These are phyloP conservation scores for Epiblema foenella DNA, from an alignment of 2,888 invertebrate genomes.

Conservation along the genomic window DNA sequence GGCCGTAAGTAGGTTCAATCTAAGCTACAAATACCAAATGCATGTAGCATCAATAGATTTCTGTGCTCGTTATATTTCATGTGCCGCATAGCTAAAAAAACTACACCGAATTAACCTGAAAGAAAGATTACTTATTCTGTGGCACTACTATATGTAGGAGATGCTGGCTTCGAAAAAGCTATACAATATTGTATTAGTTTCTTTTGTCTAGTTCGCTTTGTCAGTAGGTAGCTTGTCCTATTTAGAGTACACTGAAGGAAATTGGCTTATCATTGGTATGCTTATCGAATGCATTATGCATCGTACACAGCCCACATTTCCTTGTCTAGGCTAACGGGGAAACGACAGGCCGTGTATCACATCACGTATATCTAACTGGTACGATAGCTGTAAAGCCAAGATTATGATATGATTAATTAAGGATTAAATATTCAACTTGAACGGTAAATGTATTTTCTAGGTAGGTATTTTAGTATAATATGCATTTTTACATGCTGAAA, in stretches of 20 bases:
- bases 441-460: not conserved
- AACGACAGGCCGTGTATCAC: slow-evolving; percentile 19
- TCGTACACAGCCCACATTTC: slow-evolving; percentile 39
- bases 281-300: slow-evolving; percentile 45
- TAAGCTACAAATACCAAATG: not conserved
- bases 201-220: too few species aligned
- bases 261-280: slow-evolving; percentile 14
- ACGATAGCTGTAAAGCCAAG: slow-evolving; percentile 27
- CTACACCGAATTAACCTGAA: not conserved
- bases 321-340: slow-evolving; percentile 29
- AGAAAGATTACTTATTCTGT: not conserved
- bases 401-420: not conserved
- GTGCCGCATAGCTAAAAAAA: not conserved
- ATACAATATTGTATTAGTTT: too few species aligned
- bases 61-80: not conserved
- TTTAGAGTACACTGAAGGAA: not conserved
- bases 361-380: slow-evolving; percentile 26
- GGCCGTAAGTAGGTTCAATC: too few species aligned
- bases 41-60: not conserved
- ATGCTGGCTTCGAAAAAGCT: too few species aligned
- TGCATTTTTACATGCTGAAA: too few species aligned
- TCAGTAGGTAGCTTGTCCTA: too few species aligned
- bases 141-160: too few species aligned
- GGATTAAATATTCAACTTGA: not conserved
- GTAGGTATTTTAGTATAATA: too few species aligned